Conservation (phyloP, 2,888 invertebrate genomes). For the Pseudoips prasinana region DNA sequence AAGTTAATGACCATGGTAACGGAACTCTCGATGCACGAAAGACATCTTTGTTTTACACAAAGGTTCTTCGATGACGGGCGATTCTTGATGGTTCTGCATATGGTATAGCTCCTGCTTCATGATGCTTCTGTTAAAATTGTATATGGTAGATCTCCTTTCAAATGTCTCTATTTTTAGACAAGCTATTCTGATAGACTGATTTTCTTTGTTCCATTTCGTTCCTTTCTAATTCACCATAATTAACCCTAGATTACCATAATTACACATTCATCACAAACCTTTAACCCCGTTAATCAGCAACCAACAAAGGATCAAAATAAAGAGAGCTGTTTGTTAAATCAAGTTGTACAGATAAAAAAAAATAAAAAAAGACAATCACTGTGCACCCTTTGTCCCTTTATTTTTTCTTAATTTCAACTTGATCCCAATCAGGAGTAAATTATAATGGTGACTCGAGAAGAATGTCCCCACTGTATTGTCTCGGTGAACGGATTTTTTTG, state of each 20-base stretch:
- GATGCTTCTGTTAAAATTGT: too few species aligned
- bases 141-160: too few species aligned
- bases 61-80: too few species aligned
- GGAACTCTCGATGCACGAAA: too few species aligned
- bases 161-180: too few species aligned
- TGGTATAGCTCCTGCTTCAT: too few species aligned
- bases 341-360: constrained; percentile 69
- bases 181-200: too few species aligned
- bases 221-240: too few species aligned
- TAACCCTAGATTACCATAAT: constrained; percentile 5
- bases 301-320: constrained; percentile 46
- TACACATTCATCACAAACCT: constrained; percentile 35
- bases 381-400: constrained; percentile 62
- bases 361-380: constrained; percentile 69
- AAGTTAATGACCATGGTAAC: too few species aligned
- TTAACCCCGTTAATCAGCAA: constrained; percentile 53
- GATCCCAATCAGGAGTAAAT: constrained; percentile 81
- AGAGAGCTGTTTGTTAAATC: constrained; percentile 74
- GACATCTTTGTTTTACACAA: too few species aligned
- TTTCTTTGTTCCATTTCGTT: too few species aligned
- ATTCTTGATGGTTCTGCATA: too few species aligned
- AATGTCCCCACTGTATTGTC: constrained; percentile 74
- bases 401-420: constrained; percentile 80
- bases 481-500: constrained; percentile 52
- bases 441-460: constrained; percentile 77